Conservation (phyloP, 1,140 invertebrate species). For the Meloidogyne floridensis region DNA sequence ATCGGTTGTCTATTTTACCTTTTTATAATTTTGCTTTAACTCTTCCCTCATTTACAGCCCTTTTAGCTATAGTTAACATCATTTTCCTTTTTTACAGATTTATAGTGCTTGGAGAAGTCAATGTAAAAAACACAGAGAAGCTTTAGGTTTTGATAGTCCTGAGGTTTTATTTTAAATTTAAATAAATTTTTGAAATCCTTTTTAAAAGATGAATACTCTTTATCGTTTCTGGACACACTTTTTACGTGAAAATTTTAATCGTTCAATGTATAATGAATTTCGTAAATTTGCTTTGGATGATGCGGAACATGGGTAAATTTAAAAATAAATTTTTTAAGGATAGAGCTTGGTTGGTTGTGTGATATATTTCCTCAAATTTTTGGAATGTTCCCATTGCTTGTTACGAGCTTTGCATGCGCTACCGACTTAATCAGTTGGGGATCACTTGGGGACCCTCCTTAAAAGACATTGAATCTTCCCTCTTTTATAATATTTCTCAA, state of each 20-base stretch:
- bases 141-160: constrained; percentile 85
- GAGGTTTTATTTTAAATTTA: constrained; percentile 68
- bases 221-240: constrained; percentile 99
- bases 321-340: too few species aligned
- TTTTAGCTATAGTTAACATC: not conserved
- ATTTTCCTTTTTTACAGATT: constrained; percentile 44
- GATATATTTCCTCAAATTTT: too few species aligned
- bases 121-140: constrained; percentile 74
- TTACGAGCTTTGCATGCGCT: too few species aligned
- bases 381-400: too few species aligned
- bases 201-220: constrained; percentile 82
- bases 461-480: too few species aligned
- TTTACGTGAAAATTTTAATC: constrained; percentile 94
- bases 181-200: not conserved
- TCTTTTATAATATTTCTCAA: too few species aligned
- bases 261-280: constrained; percentile 97
- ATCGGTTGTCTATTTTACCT: too few species aligned
- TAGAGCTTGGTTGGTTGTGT: too few species aligned
- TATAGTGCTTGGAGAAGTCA: constrained; percentile 55
- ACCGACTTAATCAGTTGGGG: too few species aligned
- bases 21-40: not conserved
- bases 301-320: constrained; percentile 77
- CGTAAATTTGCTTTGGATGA: constrained; percentile 86
- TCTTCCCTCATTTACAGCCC: too few species aligned
- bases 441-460: too few species aligned